These are phyloP conservation scores for Bradypodion pumilum DNA, from an alignment of 2,797 vertebrate genomes.

Conservation along the genomic window DNA sequence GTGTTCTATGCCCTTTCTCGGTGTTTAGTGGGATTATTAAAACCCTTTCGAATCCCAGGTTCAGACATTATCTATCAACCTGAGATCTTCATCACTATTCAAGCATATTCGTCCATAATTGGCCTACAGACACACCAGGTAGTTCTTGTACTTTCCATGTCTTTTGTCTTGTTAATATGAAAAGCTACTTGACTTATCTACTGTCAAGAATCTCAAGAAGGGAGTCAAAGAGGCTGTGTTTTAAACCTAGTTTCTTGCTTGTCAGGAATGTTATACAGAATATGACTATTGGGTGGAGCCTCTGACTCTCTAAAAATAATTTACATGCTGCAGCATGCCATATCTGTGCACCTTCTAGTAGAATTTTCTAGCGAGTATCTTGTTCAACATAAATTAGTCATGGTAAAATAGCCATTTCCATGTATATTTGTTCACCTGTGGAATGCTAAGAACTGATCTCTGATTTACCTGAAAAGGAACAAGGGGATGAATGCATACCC, in stretches of 20 bases:
- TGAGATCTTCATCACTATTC: conserved; percentile 95
- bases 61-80: conserved; percentile 89
- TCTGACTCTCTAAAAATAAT: background rate
- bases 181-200: accelerated
- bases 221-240: background rate
- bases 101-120: conserved; percentile 96
- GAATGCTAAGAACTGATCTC: background rate
- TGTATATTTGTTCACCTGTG: background rate
- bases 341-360: background rate
- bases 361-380: background rate
- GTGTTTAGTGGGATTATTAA: conserved; percentile 87
- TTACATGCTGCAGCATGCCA: background rate
- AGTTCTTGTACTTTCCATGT: conserved; percentile 17
- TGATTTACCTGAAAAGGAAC: background rate
- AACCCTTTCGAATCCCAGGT: conserved; percentile 91
- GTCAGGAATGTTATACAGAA: background rate
- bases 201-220: background rate
- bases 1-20: conserved; percentile 93
- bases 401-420: background rate
- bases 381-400: background rate
- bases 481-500: background rate
- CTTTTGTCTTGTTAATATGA: accelerated
- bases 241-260: background rate
- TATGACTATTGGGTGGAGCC: background rate
- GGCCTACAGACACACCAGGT: conserved; percentile 95